phyloP scores from a whole-genome alignment of 2,113 vertebrate species.

The Bufo bufo region DNA sequence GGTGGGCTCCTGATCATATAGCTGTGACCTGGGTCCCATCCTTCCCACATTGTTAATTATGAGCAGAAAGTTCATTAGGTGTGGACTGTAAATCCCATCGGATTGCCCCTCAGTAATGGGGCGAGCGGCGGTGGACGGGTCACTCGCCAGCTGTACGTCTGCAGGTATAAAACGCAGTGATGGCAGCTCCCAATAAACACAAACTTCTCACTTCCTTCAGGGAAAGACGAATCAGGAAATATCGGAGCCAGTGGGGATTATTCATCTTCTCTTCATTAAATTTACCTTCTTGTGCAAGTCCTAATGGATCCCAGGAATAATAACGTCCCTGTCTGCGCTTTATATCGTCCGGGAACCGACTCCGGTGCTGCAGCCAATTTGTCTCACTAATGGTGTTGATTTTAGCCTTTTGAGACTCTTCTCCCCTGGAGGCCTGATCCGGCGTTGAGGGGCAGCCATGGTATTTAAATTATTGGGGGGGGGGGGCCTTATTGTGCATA shows the following conservation, averaged over 20 bases:
- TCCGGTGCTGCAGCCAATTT: slow-evolving; percentile 11
- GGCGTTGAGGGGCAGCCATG: background rate
- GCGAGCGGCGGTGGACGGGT: too few species aligned
- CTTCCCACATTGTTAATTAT: too few species aligned
- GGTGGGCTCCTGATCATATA: too few species aligned
- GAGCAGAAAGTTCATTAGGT: too few species aligned
- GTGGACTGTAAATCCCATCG: too few species aligned
- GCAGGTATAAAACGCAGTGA: background rate
- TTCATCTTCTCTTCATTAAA: slow-evolving; percentile 11
- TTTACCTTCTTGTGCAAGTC: background rate
- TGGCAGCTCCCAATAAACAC: background rate
- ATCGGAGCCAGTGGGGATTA: slow-evolving; percentile 31
- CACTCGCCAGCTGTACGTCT: background rate
- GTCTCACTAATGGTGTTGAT: slow-evolving; percentile 39
- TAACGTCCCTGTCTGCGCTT: slow-evolving; percentile 1
- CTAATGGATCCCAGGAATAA: slow-evolving; percentile 18
- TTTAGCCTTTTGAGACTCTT: background rate
- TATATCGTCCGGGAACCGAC: background rate
- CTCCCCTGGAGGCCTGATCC: background rate
- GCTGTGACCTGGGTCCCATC: too few species aligned
- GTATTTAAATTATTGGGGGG: background rate
- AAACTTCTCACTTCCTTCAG: background rate
- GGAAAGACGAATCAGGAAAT: slow-evolving; percentile 7
- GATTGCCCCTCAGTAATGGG: too few species aligned
- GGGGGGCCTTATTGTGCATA: background rate